Conservation (phyloP, 1,140 invertebrate species). For the Paracyclopina nana region DNA sequence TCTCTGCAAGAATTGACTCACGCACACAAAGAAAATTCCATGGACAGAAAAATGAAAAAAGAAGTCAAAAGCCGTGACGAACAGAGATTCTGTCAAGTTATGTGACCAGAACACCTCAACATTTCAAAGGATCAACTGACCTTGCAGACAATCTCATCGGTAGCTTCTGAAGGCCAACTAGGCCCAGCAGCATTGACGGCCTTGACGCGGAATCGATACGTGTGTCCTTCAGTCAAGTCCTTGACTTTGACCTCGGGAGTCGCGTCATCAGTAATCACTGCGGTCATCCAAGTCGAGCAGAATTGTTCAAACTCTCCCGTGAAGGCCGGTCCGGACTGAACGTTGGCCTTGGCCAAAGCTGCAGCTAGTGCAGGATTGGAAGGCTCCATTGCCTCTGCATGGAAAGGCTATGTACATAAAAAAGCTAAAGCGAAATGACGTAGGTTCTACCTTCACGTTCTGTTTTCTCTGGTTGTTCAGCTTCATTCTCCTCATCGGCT, state of each 20-base stretch:
- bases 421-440: too few species aligned
- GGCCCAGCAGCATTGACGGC: constrained; percentile 90
- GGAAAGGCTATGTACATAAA: too few species aligned
- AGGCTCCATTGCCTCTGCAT: too few species aligned
- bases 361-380: too few species aligned
- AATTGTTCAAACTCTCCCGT: constrained; percentile 26
- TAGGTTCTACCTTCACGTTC: constrained; percentile 7
- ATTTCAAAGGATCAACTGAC: too few species aligned
- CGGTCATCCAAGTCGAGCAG: constrained; percentile 34
- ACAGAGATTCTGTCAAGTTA: constrained; percentile 42
- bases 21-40: too few species aligned
- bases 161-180: constrained; percentile 82
- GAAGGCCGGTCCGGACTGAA: not conserved
- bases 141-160: constrained; percentile 70
- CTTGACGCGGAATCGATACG: constrained; percentile 80
- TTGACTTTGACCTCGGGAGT: constrained; percentile 65
- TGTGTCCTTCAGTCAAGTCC: constrained; percentile 76
- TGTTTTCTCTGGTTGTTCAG: not conserved
- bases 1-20: too few species aligned
- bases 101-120: too few species aligned
- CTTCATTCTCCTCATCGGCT: not conserved
- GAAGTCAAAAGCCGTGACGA: constrained; percentile 21
- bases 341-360: not conserved
- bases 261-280: constrained; percentile 49
- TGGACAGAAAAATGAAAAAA: too few species aligned